Conservation (phyloP, 2,113 vertebrate genomes). For the Spheniscus mendiculus region DNA sequence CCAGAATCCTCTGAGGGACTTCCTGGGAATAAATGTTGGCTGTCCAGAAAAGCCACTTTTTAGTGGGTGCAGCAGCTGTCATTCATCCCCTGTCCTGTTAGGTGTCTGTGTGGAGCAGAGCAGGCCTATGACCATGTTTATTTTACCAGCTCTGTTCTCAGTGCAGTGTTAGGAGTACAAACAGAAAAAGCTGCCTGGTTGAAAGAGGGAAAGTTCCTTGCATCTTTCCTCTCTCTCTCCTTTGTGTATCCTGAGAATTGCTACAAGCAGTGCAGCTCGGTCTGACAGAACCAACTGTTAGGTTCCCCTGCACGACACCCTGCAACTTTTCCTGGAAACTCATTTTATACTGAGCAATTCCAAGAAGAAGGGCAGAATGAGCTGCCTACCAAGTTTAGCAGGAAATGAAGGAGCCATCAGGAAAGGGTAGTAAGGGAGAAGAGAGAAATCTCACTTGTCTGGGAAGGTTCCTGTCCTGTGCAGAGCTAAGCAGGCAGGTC, state of each 20-base stretch:
- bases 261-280: neutral
- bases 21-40: constrained; percentile 5
- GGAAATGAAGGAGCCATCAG: neutral
- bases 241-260: neutral
- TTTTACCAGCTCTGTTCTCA: neutral
- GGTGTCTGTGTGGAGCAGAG: neutral
- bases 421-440: neutral
- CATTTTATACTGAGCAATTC: neutral
- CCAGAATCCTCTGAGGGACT: constrained; percentile 24
- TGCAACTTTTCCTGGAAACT: neutral
- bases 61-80: neutral
- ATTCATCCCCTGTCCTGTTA: neutral
- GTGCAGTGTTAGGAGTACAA: neutral
- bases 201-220: neutral
- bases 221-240: neutral
- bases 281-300: neutral
- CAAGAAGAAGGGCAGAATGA: neutral
- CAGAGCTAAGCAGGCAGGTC: neutral
- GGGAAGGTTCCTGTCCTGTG: neutral
- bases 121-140: neutral
- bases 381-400: neutral
- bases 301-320: neutral
- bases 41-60: neutral
- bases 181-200: neutral
- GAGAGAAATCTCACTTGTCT: neutral